Base-by-base conservation (phyloP, 2,888 invertebrate genomes). In the Meloe dianella region DNA sequence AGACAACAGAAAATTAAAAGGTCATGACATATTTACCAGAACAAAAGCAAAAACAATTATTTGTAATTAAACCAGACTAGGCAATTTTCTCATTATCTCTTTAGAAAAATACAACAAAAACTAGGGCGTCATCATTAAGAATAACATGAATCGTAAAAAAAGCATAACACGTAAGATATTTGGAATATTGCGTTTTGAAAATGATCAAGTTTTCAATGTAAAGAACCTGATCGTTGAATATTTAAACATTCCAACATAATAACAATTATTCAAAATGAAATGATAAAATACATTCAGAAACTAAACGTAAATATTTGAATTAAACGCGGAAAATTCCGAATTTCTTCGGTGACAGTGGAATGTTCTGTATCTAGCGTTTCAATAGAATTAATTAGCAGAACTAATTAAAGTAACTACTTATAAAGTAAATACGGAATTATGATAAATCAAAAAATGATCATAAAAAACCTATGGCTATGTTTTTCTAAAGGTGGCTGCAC, bases 41-140 rank as follows among this genome's bases (percentile, higher is more conserved):
- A 54, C 24, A 12, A 54, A 24, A 54, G 24, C 24, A 24, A 54
- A 24, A 54, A n/a, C n/a, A 24, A 54, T 24, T 24, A 24, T 12
- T 54, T 24, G 14, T 54, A 54, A 54, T 54, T 24, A 14, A 54
- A n/a, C 54, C 54, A 24, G 12, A 54, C 54, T 54, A 14, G 1
- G 54, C 54, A 54, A 54, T 54, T 54, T 54, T 24, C 24, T 22
- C 54, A 54, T 54, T 54, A 54, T 54, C 24, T 54, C 24, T 54
- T 14, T 20, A 51, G 20, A 2, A 8, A 32, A 51, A 17, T 41
- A n/a, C 41, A 41, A 17, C 41, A 0, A 17, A 41, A 41, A n/a
- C 7, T 17, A 41, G 5, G 5, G 2, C n/a, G 17, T 2, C 17
- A 17, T 41, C 41, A 41, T 41, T 17, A 22, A 20, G 8, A 20